Conservation (phyloP, 2,888 invertebrate genomes). For the Agrotis clavis region DNA sequence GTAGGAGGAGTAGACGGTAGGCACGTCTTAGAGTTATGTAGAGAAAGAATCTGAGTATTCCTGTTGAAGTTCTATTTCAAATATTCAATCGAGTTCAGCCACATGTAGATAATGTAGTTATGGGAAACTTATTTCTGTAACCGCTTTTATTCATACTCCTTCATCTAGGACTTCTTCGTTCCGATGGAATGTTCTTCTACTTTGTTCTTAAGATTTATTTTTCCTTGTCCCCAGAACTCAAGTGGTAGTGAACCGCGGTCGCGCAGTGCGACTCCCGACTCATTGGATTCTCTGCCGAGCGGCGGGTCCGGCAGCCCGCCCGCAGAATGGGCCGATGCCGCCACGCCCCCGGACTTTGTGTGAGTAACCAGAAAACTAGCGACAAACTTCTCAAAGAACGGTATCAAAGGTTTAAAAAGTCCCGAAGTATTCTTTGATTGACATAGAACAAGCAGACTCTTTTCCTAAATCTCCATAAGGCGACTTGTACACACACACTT, state of each 20-base stretch:
- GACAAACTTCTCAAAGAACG: neutral
- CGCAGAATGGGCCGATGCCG: conserved; percentile 88
- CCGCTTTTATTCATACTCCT: neutral
- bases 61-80: neutral
- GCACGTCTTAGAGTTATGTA: neutral
- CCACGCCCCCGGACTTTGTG: conserved; percentile 88
- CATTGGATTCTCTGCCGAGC: conserved; percentile 94
- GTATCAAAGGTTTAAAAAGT: too few relatives aligned
- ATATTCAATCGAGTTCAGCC: neutral
- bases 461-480: neutral
- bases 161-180: neutral
- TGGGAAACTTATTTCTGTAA: too few relatives aligned
- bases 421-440: neutral
- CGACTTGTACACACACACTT: too few relatives aligned
- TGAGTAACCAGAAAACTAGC: conserved; percentile 68
- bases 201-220: neutral
- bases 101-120: neutral
- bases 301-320: conserved; percentile 91
- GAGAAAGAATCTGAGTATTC: neutral
- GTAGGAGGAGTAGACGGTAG: conserved; percentile 11
- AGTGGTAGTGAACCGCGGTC: conserved; percentile 96
- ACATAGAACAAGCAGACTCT: neutral
- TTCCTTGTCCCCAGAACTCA: conserved; percentile 91
- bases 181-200: neutral
- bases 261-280: conserved; percentile 97